These are phyloP conservation scores for Acanthacorydalis orientalis DNA, from an alignment of 2,888 invertebrate species.

Conservation along the genomic window DNA sequence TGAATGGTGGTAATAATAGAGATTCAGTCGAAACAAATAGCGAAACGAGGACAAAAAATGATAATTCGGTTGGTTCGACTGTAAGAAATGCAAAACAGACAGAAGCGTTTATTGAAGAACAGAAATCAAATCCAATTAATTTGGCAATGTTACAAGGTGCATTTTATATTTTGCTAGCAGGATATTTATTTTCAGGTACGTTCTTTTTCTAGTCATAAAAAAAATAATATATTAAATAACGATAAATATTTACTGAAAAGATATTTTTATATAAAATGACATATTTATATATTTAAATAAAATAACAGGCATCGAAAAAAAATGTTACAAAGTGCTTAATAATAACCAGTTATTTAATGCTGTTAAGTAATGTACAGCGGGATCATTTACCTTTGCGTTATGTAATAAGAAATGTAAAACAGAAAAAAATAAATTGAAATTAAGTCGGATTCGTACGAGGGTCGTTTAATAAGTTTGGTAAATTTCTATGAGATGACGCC, in stretches of 20 bases:
- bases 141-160: slow-evolving; percentile 56
- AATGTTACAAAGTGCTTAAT: no score
- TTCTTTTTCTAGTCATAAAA: not conserved
- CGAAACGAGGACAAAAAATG: slow-evolving; percentile 5
- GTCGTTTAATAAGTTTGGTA: no score
- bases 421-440: no score
- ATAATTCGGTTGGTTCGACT: slow-evolving; percentile 4
- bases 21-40: slow-evolving; percentile 8
- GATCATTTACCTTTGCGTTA: no score
- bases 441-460: no score
- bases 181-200: slow-evolving; percentile 40
- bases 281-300: no score
- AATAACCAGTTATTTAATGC: no score
- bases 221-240: not conserved
- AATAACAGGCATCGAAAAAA: no score
- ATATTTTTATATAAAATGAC: no score
- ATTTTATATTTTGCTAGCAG: slow-evolving; percentile 50
- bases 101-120: slow-evolving; percentile 18
- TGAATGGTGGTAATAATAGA: slow-evolving; percentile 17
- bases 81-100: slow-evolving; percentile 14
- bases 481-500: no score
- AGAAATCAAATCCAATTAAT: slow-evolving; percentile 43
- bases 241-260: not conserved
- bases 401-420: no score
- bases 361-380: no score